Evolutionary conservation across 2,113 vertebrate species (phyloP).

Genomic region (Columba livia): DNA sequence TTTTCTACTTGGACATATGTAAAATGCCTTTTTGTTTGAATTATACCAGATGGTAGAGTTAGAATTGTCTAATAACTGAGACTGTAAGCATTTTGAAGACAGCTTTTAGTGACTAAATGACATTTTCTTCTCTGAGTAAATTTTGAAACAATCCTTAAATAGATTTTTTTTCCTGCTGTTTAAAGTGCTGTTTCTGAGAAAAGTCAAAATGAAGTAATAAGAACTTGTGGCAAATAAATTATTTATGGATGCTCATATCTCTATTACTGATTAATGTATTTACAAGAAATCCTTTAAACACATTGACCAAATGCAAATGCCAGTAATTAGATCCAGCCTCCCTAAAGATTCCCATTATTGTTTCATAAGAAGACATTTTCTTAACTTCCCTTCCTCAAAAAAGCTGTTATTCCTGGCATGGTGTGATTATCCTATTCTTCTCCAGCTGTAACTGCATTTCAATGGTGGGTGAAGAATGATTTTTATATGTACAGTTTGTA

Average conservation of each 20-base stretch:
- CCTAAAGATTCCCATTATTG: slow-evolving; percentile 45
- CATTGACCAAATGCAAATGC: slow-evolving; percentile 4
- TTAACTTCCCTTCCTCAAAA: slow-evolving; percentile 15
- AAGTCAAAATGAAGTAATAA: neutral
- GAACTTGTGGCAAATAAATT: neutral
- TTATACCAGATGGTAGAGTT: neutral
- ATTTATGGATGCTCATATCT: neutral
- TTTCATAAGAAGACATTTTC: slow-evolving; percentile 8
- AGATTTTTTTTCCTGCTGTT: neutral
- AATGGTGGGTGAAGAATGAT: neutral
- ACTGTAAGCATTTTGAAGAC: neutral
- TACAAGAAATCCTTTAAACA: slow-evolving; percentile 29
- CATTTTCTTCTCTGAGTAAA: neutral
- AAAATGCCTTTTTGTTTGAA: neutral
- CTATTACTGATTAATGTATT: neutral
- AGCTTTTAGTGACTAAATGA: neutral
- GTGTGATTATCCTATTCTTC: neutral
- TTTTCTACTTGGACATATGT: neutral
- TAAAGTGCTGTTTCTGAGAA: neutral
- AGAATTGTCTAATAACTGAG: neutral
- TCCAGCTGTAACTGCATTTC: slow-evolving; percentile 16
- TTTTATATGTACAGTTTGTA: slow-evolving; percentile 6
- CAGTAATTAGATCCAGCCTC: neutral
- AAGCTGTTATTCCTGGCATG: slow-evolving; percentile 48
- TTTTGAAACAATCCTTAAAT: neutral